Evolutionary conservation across 2,113 vertebrate species (phyloP).

Genomic region (Daphoenositta chrysoptera): DNA sequence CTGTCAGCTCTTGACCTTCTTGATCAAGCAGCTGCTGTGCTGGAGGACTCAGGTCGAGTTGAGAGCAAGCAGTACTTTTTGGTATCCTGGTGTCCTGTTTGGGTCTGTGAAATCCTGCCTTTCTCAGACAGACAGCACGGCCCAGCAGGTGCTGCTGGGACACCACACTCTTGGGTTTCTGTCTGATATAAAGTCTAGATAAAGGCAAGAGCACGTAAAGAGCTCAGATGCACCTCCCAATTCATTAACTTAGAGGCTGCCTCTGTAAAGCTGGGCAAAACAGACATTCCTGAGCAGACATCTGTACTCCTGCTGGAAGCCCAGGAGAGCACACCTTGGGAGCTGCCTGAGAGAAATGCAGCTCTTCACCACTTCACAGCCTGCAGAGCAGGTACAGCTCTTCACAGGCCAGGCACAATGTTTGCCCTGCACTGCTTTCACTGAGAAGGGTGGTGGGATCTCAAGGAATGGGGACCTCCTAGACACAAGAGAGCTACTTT

Average conservation of each 20-base stretch:
- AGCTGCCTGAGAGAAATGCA: background rate
- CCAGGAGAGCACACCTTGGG: background rate
- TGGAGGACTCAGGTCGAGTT: accelerated
- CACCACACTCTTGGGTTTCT: background rate
- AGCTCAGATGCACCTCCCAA: background rate
- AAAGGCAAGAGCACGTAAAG: background rate
- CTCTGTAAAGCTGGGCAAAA: background rate
- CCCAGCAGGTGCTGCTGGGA: background rate
- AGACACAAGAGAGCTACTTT: background rate
- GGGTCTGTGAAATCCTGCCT: background rate
- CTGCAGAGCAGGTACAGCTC: background rate
- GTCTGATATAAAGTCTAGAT: background rate
- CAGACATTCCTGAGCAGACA: background rate
- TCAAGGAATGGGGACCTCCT: background rate
- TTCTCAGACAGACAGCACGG: background rate
- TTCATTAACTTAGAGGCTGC: background rate
- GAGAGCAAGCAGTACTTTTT: accelerated
- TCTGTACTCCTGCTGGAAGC: background rate
- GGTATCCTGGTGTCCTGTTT: background rate
- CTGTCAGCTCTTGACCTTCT: background rate
- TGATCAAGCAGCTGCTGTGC: background rate
- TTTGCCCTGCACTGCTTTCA: background rate
- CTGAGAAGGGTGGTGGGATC: background rate
- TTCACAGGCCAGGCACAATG: background rate
- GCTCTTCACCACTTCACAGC: background rate